A percentile compares a stretch with the other conserved stretches of the same genome.
phyloP scores from a whole-genome alignment of 1,140 invertebrate genomes.

The Mamestra configurata region DNA sequence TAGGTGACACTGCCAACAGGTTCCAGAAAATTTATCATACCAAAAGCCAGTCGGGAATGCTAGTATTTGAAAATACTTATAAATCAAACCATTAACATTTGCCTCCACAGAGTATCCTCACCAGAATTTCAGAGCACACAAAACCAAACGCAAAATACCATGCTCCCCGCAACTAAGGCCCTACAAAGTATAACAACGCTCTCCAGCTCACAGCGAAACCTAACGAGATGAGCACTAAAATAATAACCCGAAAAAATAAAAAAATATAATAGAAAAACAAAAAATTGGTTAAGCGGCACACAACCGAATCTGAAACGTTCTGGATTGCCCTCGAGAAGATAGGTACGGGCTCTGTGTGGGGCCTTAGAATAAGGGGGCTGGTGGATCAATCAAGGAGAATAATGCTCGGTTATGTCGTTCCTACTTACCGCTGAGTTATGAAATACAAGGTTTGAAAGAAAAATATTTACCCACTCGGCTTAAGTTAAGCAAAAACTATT shows the following conservation, averaged over 20 bases:
- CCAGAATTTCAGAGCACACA: background rate
- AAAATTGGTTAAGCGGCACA: constrained; percentile 78
- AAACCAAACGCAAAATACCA: constrained; percentile 42
- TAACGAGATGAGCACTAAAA: constrained; percentile 73
- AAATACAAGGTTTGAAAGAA: background rate
- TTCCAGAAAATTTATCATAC: no score
- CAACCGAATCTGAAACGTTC: constrained; percentile 76
- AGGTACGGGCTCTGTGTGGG: constrained; percentile 67
- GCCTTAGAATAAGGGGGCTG: constrained; percentile 68
- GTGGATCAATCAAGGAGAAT: background rate
- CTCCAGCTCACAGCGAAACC: constrained; percentile 61
- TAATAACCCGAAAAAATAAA: constrained; percentile 71
- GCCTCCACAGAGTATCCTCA: background rate
- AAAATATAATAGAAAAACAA: constrained; percentile 67
- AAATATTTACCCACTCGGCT: background rate
- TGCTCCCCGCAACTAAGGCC: constrained; percentile 63
- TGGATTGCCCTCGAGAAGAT: constrained; percentile 81
- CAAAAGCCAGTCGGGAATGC: no score
- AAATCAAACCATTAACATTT: background rate
- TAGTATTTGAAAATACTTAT: no score
- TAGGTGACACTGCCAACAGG: no score
- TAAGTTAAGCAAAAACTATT: no score
- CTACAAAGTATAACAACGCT: constrained; percentile 66
- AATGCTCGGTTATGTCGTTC: no score
- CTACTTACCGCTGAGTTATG: no score